Evolutionary conservation across 2,113 vertebrate genomes (phyloP).

Genomic region (Platysteira castanea): DNA sequence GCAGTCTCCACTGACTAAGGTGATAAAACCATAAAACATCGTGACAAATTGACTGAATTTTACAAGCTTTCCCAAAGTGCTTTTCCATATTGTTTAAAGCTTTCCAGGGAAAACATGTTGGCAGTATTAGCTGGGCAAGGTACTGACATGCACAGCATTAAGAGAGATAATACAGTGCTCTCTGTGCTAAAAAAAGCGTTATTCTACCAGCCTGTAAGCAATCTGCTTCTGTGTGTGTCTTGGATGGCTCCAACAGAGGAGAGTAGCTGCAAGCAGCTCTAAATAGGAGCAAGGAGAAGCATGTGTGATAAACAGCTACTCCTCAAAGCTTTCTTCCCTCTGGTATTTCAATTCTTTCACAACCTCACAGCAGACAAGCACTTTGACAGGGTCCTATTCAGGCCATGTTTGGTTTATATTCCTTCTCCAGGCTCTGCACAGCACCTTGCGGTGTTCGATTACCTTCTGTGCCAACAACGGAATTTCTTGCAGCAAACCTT

Average conservation of each 20-base stretch:
- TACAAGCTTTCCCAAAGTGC: conserved; percentile 49
- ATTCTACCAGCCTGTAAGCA: conserved; percentile 32
- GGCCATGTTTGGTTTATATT: not conserved
- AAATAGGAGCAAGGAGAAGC: conserved; percentile 29
- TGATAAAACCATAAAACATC: conserved; percentile 42
- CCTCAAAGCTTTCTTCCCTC: conserved; percentile 26
- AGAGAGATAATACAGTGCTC: conserved; percentile 14
- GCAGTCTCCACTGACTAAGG: conserved; percentile 8
- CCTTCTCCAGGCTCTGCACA: not conserved
- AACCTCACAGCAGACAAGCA: not conserved
- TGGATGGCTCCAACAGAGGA: not conserved
- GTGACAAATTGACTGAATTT: conserved; percentile 50
- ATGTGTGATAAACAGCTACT: conserved; percentile 35
- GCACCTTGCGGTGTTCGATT: not conserved
- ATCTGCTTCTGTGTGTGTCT: conserved; percentile 30
- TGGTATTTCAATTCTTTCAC: conserved; percentile 2
- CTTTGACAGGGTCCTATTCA: not conserved
- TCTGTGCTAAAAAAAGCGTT: not conserved
- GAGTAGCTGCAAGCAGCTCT: conserved; percentile 33
- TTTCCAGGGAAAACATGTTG: conserved; percentile 41
- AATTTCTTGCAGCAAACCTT: not conserved
- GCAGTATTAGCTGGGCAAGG: conserved; percentile 26
- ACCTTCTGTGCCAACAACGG: not conserved
- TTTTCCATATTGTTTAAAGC: conserved; percentile 48
- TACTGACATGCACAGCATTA: conserved; percentile 23